A percentile compares a stretch with the other conserved stretches of the same genome.
Evolutionary conservation across 2,797 vertebrate genomes (phyloP).

Genomic region (Allobates femoralis): DNA sequence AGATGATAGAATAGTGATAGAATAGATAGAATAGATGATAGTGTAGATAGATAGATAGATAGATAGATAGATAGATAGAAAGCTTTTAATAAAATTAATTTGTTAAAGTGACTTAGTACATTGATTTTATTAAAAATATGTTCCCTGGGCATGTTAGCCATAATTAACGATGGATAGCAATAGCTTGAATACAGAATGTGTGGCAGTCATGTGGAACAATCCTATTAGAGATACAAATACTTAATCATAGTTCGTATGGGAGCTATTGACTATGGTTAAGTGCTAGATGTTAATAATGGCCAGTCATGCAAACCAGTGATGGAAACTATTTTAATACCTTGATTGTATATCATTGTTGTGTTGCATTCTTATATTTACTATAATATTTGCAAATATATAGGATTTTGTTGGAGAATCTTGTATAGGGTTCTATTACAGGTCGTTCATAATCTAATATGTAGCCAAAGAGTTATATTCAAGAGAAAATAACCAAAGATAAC

Average conservation of each 20-base stretch:
- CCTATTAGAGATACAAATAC: conserved; percentile 51
- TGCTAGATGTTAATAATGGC: conserved; percentile 46
- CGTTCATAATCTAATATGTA: too few species aligned
- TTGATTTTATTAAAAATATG: conserved; percentile 58
- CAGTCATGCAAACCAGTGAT: conserved; percentile 22
- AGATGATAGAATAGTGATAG: too few species aligned
- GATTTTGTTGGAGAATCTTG: neutral
- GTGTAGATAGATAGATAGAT: too few species aligned
- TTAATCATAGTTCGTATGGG: conserved; percentile 40
- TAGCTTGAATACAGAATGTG: conserved; percentile 28
- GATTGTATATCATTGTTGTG: neutral
- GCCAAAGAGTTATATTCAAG: too few species aligned
- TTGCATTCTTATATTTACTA: neutral
- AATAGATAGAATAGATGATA: too few species aligned
- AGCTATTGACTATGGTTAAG: conserved; percentile 52
- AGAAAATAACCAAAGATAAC: too few species aligned
- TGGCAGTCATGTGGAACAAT: conserved; percentile 54
- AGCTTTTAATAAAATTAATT: conserved; percentile 33
- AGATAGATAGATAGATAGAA: too few species aligned
- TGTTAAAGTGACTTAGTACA: conserved; percentile 34
- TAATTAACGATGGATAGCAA: conserved; percentile 42
- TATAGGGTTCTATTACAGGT: neutral
- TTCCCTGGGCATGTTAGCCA: conserved; percentile 43
- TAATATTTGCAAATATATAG: neutral
- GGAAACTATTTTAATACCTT: neutral